Conservation (phyloP, 1,140 invertebrate genomes). For the Pachypeltis micranthus region DNA sequence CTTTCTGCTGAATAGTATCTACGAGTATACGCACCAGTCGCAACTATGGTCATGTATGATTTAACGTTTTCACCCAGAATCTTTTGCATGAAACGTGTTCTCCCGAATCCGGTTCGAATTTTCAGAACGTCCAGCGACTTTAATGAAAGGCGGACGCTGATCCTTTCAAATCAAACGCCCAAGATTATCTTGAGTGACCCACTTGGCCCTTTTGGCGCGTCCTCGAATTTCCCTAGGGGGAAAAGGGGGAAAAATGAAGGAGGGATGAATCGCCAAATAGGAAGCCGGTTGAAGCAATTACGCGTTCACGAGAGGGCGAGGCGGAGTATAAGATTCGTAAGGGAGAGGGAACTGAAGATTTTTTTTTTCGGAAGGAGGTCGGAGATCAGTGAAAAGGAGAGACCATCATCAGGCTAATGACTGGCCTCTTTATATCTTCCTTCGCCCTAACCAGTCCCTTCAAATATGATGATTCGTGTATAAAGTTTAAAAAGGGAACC, state of each 20-base stretch:
- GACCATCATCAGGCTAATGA: constrained; percentile 13
- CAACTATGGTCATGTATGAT: too few relatives aligned
- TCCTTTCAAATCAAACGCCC: constrained; percentile 1
- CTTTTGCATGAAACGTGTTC: too few relatives aligned
- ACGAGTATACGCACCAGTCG: too few relatives aligned
- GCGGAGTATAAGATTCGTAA: background rate
- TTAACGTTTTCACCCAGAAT: too few relatives aligned
- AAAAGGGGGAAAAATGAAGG: background rate
- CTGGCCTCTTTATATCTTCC: background rate
- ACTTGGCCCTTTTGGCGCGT: background rate
- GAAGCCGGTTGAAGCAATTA: constrained; percentile 8
- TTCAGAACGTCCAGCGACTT: too few relatives aligned
- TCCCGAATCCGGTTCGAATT: too few relatives aligned
- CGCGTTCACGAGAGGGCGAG: constrained; percentile 1
- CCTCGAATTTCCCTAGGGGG: constrained; percentile 8
- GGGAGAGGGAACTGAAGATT: too few relatives aligned
- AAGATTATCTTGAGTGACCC: background rate
- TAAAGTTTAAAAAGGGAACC: background rate
- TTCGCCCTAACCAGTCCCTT: background rate
- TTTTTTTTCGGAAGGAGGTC: background rate
- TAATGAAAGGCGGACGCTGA: too few relatives aligned
- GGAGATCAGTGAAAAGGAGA: constrained; percentile 9
- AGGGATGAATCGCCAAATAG: constrained; percentile 2
- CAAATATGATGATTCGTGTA: constrained; percentile 1
- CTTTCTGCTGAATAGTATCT: too few relatives aligned